phyloP scores from a whole-genome alignment of 2,797 vertebrate genomes.

The Lithobates sylvaticus region DNA sequence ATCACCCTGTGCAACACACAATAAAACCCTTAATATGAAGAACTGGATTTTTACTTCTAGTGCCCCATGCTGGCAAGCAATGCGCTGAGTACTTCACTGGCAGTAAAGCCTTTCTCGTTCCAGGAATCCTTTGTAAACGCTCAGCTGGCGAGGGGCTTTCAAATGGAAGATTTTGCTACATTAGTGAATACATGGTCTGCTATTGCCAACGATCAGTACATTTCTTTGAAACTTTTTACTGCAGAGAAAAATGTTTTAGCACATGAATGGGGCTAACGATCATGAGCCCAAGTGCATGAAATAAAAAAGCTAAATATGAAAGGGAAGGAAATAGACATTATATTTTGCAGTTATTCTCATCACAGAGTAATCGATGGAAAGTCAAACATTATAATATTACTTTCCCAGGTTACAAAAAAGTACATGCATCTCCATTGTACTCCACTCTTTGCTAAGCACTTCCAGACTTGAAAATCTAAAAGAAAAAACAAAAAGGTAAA shows the following conservation, averaged over 20 bases:
- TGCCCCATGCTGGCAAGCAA: constrained; percentile 30
- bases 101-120: constrained; percentile 27
- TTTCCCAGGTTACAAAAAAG: too few species aligned
- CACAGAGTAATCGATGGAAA: too few species aligned
- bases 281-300: background rate
- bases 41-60: constrained; percentile 36
- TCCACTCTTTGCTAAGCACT: too few species aligned
- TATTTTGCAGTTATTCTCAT: too few species aligned
- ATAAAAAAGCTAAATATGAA: too few species aligned
- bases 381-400: too few species aligned
- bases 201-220: constrained; percentile 14
- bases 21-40: constrained; percentile 51
- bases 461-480: too few species aligned
- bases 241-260: constrained; percentile 51
- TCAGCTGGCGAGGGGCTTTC: constrained; percentile 31
- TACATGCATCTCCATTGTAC: too few species aligned
- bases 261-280: constrained; percentile 35
- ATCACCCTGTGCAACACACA: constrained; percentile 43
- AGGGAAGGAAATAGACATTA: too few species aligned
- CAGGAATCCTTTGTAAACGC: constrained; percentile 39
- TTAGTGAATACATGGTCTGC: constrained; percentile 15
- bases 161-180: constrained; percentile 16
- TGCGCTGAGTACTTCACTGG: constrained; percentile 21
- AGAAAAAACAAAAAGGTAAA: too few species aligned
- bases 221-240: constrained; percentile 45